Evolutionary conservation across 2,113 vertebrate genomes (phyloP), one percentile per base, ranked within the genome.

Genomic region (Junco hyemalis): DNA sequence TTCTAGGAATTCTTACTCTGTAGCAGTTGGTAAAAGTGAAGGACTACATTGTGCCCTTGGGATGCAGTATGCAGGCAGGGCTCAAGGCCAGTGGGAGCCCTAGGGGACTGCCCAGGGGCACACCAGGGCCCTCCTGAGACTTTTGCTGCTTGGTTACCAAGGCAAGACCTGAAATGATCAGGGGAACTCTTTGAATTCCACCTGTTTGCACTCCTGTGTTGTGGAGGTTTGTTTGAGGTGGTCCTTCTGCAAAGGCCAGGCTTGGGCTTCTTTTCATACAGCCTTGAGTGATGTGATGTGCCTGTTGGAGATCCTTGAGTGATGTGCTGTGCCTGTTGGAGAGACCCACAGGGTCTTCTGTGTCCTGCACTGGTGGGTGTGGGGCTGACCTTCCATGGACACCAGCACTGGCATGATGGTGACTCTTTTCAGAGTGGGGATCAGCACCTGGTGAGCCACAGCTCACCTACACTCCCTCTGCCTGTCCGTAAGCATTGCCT

Each of bases 1-100:
- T 82, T 96, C 96, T 92, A 90, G 93, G 92, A 96, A 96, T 95
- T 91, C 66, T 86, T 90, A 40, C 9, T 82, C 68, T 76, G 24
- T 44, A 64, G 92, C 68, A 80, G 65, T 86, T 63, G 48, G 57
- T 86, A 23, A 15, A 84, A 90, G 50, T 56, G 86, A 93, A 96
- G 90, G 93, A 88, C 72, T 96, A 1, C 36, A 25, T 68, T 42
- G 53, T 90, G 88, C 86, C 93, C 86, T 96, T 95, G 92, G 92
- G 65, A 74, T 74, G 72, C 56, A 80, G 35, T 22, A 23, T 21
- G 13, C 33, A 40, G 36, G 66, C 74, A 85, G 33, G 19, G 82
- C 81, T 87, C 29, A 47, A 64, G 56, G 68, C 88, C 53, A n/a
- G 25, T 21, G 47, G 81, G 28, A 93, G 54, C 68, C 48, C 38